Evolutionary conservation across 2,113 vertebrate genomes (phyloP), one percentile per base, ranked within the genome.

Genomic region (Saiga tatarica): DNA sequence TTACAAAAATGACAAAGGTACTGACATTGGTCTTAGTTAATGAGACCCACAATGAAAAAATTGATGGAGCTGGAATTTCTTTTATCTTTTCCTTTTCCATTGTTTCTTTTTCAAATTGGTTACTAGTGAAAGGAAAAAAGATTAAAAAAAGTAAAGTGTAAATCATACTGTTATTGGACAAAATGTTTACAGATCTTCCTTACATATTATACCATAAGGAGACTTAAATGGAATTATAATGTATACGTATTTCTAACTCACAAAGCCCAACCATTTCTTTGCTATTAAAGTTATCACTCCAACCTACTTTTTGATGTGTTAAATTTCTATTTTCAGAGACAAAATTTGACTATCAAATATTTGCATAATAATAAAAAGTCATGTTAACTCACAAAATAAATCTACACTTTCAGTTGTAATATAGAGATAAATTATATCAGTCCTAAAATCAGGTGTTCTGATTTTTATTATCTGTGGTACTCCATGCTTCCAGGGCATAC

Each of bases 11-110:
- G 81, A 97, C 89, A 76, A 95, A 97, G 39, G 47, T 79, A 50
- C 62, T 82, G 89, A 89, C 53, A 87, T 62, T 50, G 36, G 93
- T 76, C 79, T 98, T 74, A 84, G 64, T 45, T 95, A 96, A 95
- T 95, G 92, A 96, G 92, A 91, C 42, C 84, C 50, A 39, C 87
- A 96, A 87, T 96, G 89, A 97, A 83, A 95, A 96, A 97, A 97
- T 86, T 96, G 92, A 97, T 96, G 95, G 87, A 89, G 11, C 39
- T 85, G 39, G 12, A 60, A 36, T 90, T 78, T 45, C 47, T 78
- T 87, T 97, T 95, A 84, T 97, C 79, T 94, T 92, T 93, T 81
- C 39, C 78, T 74, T 87, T 62, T 33, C 47, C 17, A 92, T 95
- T 98, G 92, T 97, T 87, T 95, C 83, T 42, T 89, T 97, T 84